These are phyloP conservation scores for Drosophila persimilis DNA, from an alignment of 1,140 invertebrate genomes.

Conservation along the genomic window DNA sequence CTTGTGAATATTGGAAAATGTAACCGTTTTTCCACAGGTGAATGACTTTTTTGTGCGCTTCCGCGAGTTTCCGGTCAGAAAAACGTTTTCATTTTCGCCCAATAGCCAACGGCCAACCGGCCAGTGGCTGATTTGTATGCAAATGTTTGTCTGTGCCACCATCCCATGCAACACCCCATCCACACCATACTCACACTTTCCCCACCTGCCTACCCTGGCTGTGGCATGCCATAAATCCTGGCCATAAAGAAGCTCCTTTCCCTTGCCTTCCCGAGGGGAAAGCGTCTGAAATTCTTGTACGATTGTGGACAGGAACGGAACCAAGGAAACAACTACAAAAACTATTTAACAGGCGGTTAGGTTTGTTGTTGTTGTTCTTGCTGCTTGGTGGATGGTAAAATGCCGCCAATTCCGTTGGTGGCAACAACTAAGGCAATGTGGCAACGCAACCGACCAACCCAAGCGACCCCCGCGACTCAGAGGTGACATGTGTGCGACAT, in stretches of 20 bases:
- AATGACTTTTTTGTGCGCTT: slow-evolving; percentile 81
- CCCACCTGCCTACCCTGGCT: slow-evolving; percentile 14
- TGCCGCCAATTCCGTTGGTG: slow-evolving; percentile 66
- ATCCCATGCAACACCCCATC: slow-evolving; percentile 13
- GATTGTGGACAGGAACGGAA: slow-evolving; percentile 44
- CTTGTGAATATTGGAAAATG: slow-evolving; percentile 57
- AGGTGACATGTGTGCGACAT: slow-evolving; percentile 75
- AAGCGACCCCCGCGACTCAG: slow-evolving; percentile 18
- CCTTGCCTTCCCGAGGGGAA: neutral
- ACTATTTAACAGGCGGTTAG: slow-evolving; percentile 34
- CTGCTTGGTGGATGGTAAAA: slow-evolving; percentile 51
- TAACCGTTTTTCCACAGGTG: slow-evolving; percentile 72
- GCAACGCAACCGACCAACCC: slow-evolving; percentile 41
- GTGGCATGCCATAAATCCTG: slow-evolving; percentile 74
- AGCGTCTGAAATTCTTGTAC: slow-evolving; percentile 45
- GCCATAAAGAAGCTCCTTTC: slow-evolving; percentile 48
- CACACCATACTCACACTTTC: slow-evolving; percentile 7
- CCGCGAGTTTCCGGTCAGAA: slow-evolving; percentile 79
- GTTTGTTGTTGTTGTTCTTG: slow-evolving; percentile 36
- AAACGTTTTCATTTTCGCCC: slow-evolving; percentile 73
- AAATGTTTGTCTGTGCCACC: slow-evolving; percentile 52
- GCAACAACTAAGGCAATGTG: slow-evolving; percentile 62
- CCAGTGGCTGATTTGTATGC: slow-evolving; percentile 52
- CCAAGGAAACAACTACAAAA: slow-evolving; percentile 75
- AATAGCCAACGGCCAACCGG: slow-evolving; percentile 33